Conservation (phyloP, 1,140 invertebrate genomes). For the Tetramorium simillimum region DNA sequence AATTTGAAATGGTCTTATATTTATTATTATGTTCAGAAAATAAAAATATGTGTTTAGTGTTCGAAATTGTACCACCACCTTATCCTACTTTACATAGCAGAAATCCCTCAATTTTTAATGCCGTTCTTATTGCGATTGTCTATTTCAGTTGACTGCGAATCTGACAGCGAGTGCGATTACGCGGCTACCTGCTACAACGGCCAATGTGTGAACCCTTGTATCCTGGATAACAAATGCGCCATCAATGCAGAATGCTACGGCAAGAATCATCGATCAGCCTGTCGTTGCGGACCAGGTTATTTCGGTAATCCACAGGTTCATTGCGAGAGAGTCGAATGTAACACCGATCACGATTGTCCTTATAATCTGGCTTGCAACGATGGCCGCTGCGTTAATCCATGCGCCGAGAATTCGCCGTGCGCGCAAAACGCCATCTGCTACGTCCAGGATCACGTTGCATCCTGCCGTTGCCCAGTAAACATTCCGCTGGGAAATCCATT, state of each 20-base stretch:
- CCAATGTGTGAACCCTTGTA: slow-evolving; percentile 92
- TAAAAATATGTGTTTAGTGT: no score
- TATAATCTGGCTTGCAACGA: slow-evolving; percentile 89
- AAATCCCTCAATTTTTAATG: background rate
- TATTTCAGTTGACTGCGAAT: slow-evolving; percentile 90
- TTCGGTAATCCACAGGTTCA: slow-evolving; percentile 91
- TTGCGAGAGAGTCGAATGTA: slow-evolving; percentile 93
- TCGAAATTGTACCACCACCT: no score
- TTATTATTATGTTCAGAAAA: no score
- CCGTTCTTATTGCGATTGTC: background rate
- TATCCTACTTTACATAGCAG: background rate
- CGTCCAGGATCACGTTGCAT: slow-evolving; percentile 90
- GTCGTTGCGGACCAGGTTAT: slow-evolving; percentile 90
- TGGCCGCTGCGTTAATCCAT: slow-evolving; percentile 91
- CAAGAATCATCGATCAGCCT: slow-evolving; percentile 90
- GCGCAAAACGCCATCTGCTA: slow-evolving; percentile 93
- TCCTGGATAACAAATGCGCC: slow-evolving; percentile 92
- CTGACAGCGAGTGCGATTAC: slow-evolving; percentile 91
- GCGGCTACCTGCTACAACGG: slow-evolving; percentile 93
- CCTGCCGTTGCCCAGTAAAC: slow-evolving; percentile 91
- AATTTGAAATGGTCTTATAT: no score
- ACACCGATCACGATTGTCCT: slow-evolving; percentile 91
- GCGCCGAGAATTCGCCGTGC: slow-evolving; percentile 89
- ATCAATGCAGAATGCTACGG: slow-evolving; percentile 93
- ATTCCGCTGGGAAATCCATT: slow-evolving; percentile 92